Base-by-base conservation (phyloP, 2,888 invertebrate species). In the Tryphoninae sp. region DNA sequence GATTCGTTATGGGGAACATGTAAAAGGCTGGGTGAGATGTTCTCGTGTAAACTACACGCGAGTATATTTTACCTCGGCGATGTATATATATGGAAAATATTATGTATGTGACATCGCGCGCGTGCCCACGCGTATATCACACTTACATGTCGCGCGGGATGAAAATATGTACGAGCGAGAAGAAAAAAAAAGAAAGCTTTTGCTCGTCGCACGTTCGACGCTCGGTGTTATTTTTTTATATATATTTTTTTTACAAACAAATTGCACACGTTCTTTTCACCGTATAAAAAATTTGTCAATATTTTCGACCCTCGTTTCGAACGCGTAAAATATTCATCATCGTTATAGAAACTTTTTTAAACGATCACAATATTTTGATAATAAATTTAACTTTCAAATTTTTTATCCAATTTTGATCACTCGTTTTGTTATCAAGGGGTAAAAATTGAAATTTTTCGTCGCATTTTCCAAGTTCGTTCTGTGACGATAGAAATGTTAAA, bases 21-120 rank as follows among this genome's bases (percentile, higher is more conserved):
- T 87, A 86, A 89, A 88, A 88, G 88, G 86, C 83, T 82, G 86
- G 78, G 86, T 84, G n/a, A 55, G 19, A 49, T 83, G 83, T 87
- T 78, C 84, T 85, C 84, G 85, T 82, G 87, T 85, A 86, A 87
- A 86, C 84, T 84, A 82, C 83, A 84, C 77, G 77, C 81, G 82
- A 84, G 76, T 81, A 81, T 85, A 83, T 82, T 88, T 88, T 87
- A 88, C 88, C 85, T 87, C 71, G 49, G 58, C 82, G 55, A 45
- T 6, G 26, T 55, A 19, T 16, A n/a, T 45, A 45, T 49, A 72
- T 26, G 55, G 16, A 23, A n/a, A 40, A 67, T 61, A 80, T 73
- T 81, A 81, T 68, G 76, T 22, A 49, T 51, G 69, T 74, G n/a
- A n/a, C 33, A 74, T 78, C 58, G 53, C 33, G 33, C 64, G 11